These are phyloP conservation scores for Pelecanus crispus DNA, from an alignment of 2,113 vertebrate genomes.

Conservation along the genomic window DNA sequence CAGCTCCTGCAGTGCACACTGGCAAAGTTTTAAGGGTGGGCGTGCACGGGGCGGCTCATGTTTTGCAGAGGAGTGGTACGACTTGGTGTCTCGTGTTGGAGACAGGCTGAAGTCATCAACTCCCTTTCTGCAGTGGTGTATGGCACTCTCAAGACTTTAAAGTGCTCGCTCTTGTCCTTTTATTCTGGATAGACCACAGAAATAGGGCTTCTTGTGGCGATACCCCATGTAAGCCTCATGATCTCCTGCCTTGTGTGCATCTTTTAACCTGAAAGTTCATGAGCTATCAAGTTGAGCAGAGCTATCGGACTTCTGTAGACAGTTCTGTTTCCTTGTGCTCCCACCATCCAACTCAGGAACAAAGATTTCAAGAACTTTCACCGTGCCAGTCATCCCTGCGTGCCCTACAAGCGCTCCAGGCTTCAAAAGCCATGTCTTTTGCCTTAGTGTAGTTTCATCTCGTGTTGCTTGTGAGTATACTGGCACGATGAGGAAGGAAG, in stretches of 20 bases:
- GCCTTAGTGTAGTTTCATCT: not conserved
- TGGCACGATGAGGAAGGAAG: not conserved
- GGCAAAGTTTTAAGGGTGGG: not conserved
- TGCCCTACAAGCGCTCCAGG: not conserved
- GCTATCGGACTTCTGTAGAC: fast-evolving
- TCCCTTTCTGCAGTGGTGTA: not conserved
- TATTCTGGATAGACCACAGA: not conserved
- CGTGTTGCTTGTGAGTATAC: not conserved
- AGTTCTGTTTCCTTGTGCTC: not conserved
- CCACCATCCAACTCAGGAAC: not conserved
- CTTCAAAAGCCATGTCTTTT: not conserved
- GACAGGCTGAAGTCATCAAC: fast-evolving
- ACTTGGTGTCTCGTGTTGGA: fast-evolving
- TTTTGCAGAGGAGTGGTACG: not conserved
- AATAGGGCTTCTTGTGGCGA: not conserved
- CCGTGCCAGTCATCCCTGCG: fast-evolving
- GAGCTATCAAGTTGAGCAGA: not conserved
- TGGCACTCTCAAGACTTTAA: not conserved
- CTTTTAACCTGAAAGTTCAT: not conserved
- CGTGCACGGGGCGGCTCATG: not conserved
- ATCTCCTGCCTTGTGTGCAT: not conserved
- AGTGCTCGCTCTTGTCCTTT: not conserved
- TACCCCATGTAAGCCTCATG: fast-evolving
- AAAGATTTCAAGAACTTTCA: not conserved
- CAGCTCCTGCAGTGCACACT: not conserved